Evolutionary conservation across 2,888 invertebrate species (phyloP).

Genomic region (Xanthostigma xanthostigma): DNA sequence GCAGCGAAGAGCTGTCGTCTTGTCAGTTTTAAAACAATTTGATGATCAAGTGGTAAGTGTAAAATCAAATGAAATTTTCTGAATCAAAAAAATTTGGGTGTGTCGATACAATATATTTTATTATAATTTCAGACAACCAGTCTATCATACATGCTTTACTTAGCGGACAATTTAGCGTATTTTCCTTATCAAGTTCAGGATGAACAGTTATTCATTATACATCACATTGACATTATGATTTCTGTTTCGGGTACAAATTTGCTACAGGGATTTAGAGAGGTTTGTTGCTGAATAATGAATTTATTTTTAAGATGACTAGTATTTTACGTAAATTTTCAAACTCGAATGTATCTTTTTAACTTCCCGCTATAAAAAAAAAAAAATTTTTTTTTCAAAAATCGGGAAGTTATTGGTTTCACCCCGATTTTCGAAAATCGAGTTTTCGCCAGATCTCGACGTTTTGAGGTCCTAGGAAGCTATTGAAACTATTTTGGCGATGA

Average conservation of each 20-base stretch:
- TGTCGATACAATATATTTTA: conserved; percentile 4
- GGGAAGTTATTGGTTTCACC: too few species aligned
- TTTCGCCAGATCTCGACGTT: too few species aligned
- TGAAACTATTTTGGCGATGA: too few species aligned
- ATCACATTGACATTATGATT: conserved; percentile 94
- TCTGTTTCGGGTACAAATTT: conserved; percentile 94
- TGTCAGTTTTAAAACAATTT: conserved; percentile 86
- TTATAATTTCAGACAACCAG: conserved; percentile 56
- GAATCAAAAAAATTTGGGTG: background rate
- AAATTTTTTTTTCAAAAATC: too few species aligned
- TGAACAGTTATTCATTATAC: conserved; percentile 95
- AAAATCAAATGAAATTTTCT: background rate
- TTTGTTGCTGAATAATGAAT: conserved; percentile 20
- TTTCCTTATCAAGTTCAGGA: conserved; percentile 96
- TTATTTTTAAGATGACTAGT: background rate
- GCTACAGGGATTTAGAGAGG: conserved; percentile 88
- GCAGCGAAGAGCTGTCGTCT: conserved; percentile 81
- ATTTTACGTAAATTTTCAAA: background rate
- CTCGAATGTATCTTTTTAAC: background rate
- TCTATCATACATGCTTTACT: conserved; percentile 87
- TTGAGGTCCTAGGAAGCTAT: too few species aligned
- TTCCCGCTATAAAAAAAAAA: too few species aligned
- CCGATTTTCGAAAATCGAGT: too few species aligned
- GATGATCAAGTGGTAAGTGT: conserved; percentile 68
- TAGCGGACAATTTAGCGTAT: conserved; percentile 96